A percentile compares a stretch with the other conserved stretches of the same genome.
Conservation (phyloP, 1,140 invertebrate genomes). For the Zaprionus tsacasi region DNA sequence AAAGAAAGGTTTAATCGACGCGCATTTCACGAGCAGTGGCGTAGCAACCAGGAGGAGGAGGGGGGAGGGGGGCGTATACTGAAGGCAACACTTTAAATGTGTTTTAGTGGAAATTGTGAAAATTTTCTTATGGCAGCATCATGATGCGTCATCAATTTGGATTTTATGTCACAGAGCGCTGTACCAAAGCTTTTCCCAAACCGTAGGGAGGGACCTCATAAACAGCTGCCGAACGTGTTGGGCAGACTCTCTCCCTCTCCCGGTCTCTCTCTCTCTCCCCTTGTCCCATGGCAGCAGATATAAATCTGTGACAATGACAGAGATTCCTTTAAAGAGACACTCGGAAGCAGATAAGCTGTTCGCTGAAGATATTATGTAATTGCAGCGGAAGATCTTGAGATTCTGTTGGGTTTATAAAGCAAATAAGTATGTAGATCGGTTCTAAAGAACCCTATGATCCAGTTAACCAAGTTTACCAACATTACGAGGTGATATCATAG, state of each 20-base stretch:
- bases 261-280: background rate
- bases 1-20: slow-evolving; percentile 81
- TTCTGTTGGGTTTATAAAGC: background rate
- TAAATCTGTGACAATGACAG: slow-evolving; percentile 15
- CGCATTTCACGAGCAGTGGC: slow-evolving; percentile 47
- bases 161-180: slow-evolving; percentile 38
- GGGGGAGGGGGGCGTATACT: background rate
- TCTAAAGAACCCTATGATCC: background rate
- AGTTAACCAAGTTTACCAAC: background rate
- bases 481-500: too few relatives aligned
- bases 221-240: slow-evolving; percentile 35
- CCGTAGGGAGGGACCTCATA: slow-evolving; percentile 4
- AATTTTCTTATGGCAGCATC: slow-evolving; percentile 58
- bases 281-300: slow-evolving; percentile 14
- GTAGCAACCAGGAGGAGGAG: background rate
- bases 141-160: slow-evolving; percentile 69
- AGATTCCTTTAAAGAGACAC: background rate
- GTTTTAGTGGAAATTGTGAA: slow-evolving; percentile 71
- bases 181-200: slow-evolving; percentile 16
- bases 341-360: background rate
- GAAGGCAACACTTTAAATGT: slow-evolving; percentile 54
- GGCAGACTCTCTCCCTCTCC: background rate
- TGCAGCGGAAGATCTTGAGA: background rate
- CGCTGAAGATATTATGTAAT: background rate
- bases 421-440: background rate